Conservation (phyloP, 2,888 invertebrate species). For the Napeogenes sylphis region DNA sequence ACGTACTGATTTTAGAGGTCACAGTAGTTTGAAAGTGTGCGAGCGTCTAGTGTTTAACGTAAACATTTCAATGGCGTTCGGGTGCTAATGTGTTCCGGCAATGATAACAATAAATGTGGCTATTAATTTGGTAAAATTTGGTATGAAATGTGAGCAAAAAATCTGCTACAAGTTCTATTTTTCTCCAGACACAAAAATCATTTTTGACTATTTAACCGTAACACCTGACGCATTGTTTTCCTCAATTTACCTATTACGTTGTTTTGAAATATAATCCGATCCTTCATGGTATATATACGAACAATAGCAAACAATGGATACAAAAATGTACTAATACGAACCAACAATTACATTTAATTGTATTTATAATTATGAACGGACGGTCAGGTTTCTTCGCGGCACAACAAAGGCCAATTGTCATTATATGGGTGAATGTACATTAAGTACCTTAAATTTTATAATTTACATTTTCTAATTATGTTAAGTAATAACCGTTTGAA, state of each 20-base stretch:
- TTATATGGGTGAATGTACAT: neutral
- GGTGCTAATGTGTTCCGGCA: constrained; percentile 7
- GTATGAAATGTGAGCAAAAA: too few species aligned
- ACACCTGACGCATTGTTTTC: neutral
- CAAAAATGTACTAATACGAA: constrained; percentile 22
- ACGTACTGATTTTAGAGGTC: constrained; percentile 70
- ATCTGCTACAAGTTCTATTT: too few species aligned
- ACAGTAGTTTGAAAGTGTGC: constrained; percentile 62
- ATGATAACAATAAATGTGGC: neutral
- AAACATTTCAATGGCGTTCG: constrained; percentile 23
- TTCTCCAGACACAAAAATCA: too few species aligned
- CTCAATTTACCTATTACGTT: neutral
- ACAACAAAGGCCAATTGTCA: constrained; percentile 22
- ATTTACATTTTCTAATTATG: too few species aligned
- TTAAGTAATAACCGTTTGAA: too few species aligned
- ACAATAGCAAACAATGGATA: constrained; percentile 24
- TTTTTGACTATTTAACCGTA: too few species aligned
- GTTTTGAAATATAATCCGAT: constrained; percentile 17
- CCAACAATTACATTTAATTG: constrained; percentile 16
- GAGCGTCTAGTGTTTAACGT: constrained; percentile 30
- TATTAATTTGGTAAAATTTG: neutral
- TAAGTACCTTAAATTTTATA: too few species aligned
- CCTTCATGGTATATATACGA: constrained; percentile 20
- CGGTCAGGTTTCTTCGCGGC: constrained; percentile 16
- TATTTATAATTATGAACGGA: constrained; percentile 23